Evolutionary conservation across 1,140 invertebrate species (phyloP).

Genomic region (Diplogasteroides magnus): DNA sequence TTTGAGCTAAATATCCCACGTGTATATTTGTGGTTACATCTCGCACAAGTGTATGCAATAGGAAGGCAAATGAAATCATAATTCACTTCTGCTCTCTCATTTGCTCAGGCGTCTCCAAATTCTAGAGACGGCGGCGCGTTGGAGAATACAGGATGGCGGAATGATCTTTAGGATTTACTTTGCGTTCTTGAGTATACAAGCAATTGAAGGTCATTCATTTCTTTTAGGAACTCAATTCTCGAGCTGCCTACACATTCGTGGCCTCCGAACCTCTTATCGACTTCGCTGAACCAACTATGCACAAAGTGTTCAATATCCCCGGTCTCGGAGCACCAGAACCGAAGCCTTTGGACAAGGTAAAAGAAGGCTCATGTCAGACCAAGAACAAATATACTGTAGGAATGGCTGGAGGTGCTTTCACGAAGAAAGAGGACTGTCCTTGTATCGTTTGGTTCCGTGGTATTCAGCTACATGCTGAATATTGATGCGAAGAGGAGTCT

Average conservation of each 20-base stretch:
- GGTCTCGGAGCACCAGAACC: slow-evolving; percentile 12
- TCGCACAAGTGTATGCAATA: background rate
- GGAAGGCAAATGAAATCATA: background rate
- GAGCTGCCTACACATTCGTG: background rate
- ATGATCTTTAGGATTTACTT: background rate
- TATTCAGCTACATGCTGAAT: no score
- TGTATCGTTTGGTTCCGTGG: slow-evolving; percentile 23
- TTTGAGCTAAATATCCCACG: no score
- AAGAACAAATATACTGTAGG: background rate
- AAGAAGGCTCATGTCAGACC: slow-evolving; percentile 4
- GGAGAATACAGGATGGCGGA: no score
- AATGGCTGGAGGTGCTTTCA: background rate
- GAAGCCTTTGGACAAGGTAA: slow-evolving; percentile 4
- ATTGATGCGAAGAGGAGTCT: no score
- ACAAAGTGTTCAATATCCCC: slow-evolving; percentile 14
- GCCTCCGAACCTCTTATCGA: slow-evolving; percentile 12
- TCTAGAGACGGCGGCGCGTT: no score
- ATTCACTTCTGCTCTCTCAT: no score
- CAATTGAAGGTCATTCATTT: background rate
- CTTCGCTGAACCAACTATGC: slow-evolving; percentile 1
- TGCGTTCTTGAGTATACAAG: background rate
- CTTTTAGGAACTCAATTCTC: slow-evolving; percentile 1
- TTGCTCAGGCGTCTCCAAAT: no score
- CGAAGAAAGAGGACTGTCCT: slow-evolving; percentile 7
- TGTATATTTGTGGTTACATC: no score